These are phyloP conservation scores for Notolabrus celidotus DNA, from an alignment of 2,797 vertebrate species.

Conservation along the genomic window DNA sequence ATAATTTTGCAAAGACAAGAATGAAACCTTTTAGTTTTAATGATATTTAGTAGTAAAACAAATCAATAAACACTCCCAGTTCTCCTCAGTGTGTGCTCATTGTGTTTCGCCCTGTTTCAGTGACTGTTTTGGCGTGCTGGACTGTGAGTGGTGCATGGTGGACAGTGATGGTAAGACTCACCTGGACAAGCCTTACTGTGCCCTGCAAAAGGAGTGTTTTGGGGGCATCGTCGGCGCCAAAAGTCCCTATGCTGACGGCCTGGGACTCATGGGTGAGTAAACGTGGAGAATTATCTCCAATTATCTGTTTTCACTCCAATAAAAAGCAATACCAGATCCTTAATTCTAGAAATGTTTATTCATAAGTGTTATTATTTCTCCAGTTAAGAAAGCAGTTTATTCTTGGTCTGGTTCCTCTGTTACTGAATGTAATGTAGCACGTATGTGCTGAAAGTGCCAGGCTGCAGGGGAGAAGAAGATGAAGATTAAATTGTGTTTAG, in stretches of 20 bases:
- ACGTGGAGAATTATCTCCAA: not conserved
- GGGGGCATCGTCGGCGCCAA: slow-evolving; percentile 98
- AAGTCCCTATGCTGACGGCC: slow-evolving; percentile 94
- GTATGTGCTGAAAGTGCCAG: not conserved
- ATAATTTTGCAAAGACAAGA: too few species aligned
- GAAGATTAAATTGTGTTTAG: not conserved
- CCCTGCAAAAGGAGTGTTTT: slow-evolving; percentile 97
- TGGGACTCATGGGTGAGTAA: slow-evolving; percentile 91
- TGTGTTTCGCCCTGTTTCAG: slow-evolving; percentile 79
- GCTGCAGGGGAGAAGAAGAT: not conserved
- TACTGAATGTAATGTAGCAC: not conserved
- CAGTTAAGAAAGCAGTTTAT: too few species aligned
- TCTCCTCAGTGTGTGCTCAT: too few species aligned
- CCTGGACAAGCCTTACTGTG: slow-evolving; percentile 96
- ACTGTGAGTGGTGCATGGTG: slow-evolving; percentile 99
- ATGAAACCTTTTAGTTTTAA: too few species aligned
- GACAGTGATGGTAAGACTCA: slow-evolving; percentile 97
- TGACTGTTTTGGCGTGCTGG: slow-evolving; percentile 97
- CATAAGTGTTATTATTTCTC: not conserved
- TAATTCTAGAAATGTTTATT: too few species aligned
- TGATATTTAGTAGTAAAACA: too few species aligned
- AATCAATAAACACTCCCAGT: too few species aligned
- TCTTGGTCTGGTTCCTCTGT: not conserved
- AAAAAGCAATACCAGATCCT: too few species aligned
- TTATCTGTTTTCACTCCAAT: too few species aligned